Conservation (phyloP, 2,888 invertebrate genomes). For the Suillia variegata region DNA sequence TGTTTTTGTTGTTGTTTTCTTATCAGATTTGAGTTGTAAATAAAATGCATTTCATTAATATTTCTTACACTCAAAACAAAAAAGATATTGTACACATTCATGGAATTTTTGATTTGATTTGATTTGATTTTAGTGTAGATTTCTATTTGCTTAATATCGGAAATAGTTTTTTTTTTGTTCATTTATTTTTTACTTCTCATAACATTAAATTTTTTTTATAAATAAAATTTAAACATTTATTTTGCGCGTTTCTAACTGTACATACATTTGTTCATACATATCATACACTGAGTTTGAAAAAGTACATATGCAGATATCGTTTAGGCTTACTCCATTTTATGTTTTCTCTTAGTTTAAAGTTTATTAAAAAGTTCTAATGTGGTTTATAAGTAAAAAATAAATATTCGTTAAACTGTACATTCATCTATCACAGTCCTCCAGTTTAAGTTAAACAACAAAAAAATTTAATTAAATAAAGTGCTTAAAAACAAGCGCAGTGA, state of each 20-base stretch:
- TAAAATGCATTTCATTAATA: conserved; percentile 9
- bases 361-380: conserved; percentile 8
- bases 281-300: conserved; percentile 12
- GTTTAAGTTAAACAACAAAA: conserved; percentile 27
- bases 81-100: conserved; percentile 29
- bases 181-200: background rate
- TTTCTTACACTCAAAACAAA: conserved; percentile 25
- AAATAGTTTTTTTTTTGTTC: background rate
- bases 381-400: conserved; percentile 18
- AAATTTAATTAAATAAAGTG: too few species aligned
- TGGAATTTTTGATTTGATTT: conserved; percentile 19
- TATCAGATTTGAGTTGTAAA: too few species aligned
- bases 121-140: conserved; percentile 9
- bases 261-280: conserved; percentile 13
- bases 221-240: background rate
- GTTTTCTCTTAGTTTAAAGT: background rate
- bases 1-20: too few species aligned
- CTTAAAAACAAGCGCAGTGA: too few species aligned
- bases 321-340: background rate
- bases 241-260: conserved; percentile 26
- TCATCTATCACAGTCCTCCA: conserved; percentile 62
- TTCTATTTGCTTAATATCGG: background rate
- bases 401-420: conserved; percentile 50
- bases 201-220: background rate
- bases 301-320: too few species aligned